A percentile compares a stretch with the other conserved stretches of the same genome.
phyloP scores from a whole-genome alignment of 1,140 invertebrate species.

The Trichogramma pretiosum region DNA sequence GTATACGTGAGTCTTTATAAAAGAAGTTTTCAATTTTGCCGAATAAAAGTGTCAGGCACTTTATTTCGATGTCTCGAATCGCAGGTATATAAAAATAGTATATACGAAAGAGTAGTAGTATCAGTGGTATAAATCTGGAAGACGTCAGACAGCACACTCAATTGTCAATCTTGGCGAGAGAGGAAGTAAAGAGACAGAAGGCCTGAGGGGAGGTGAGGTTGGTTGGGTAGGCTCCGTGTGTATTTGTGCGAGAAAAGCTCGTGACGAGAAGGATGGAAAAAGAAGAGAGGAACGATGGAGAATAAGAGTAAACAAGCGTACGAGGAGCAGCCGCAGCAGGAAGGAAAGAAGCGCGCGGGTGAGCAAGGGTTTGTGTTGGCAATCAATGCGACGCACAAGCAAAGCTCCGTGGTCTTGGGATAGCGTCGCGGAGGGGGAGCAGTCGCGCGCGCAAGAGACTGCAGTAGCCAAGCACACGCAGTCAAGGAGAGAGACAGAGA shows the following conservation, averaged over 20 bases:
- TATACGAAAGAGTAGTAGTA: slow-evolving; percentile 4
- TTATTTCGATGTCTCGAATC: no score
- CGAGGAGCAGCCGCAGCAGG: no score
- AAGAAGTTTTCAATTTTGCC: no score
- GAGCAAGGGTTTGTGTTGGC: slow-evolving; percentile 39
- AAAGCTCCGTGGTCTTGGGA: slow-evolving; percentile 32
- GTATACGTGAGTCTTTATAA: no score
- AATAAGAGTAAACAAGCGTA: no score
- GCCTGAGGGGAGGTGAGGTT: neutral
- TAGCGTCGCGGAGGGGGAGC: slow-evolving; percentile 22
- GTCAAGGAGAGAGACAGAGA: neutral
- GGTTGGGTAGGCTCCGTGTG: no score
- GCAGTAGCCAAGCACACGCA: neutral
- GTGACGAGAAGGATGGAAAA: no score
- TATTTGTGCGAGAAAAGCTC: no score
- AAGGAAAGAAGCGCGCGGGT: neutral
- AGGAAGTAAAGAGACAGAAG: slow-evolving; percentile 13
- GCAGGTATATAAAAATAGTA: no score
- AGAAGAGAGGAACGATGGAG: no score
- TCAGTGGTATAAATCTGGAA: neutral
- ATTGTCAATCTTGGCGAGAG: neutral
- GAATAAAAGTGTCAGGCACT: no score
- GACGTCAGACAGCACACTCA: neutral
- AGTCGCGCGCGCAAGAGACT: slow-evolving; percentile 5
- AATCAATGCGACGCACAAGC: slow-evolving; percentile 46